Evolutionary conservation across 64 coral and sea anemone species (phyloP).

Genomic region (Cladopsammia gracilis): DNA sequence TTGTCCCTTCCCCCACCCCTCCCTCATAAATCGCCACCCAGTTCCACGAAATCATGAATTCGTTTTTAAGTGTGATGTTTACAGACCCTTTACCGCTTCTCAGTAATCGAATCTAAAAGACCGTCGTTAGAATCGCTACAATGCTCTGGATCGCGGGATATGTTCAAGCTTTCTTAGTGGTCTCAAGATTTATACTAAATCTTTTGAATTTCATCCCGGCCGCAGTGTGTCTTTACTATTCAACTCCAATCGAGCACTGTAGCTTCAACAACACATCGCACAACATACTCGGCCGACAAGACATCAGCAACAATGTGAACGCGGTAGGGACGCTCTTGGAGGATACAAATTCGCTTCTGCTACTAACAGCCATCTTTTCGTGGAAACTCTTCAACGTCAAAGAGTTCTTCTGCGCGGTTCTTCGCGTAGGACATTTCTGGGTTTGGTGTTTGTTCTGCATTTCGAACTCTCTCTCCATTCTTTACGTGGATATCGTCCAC

Average conservation of each 20-base stretch:
- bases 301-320: constrained; percentile 32
- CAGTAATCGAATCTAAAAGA: too few relatives aligned
- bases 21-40: neutral
- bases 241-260: constrained; percentile 73
- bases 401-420: constrained; percentile 60
- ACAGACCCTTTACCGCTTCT: too few relatives aligned
- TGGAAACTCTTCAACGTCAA: constrained; percentile 71
- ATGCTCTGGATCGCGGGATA: constrained; percentile 31
- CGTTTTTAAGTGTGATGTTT: neutral
- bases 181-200: constrained; percentile 64
- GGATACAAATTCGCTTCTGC: constrained; percentile 49
- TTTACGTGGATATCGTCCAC: constrained; percentile 72
- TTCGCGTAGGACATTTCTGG: constrained; percentile 86
- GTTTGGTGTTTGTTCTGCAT: constrained; percentile 77
- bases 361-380: constrained; percentile 50
- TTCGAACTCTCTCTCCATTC: constrained; percentile 29
- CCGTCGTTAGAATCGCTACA: neutral
- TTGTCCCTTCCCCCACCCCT: neutral
- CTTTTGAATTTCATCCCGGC: constrained; percentile 63
- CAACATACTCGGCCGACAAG: constrained; percentile 25
- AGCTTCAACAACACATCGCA: constrained; percentile 25
- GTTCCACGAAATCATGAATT: neutral
- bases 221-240: constrained; percentile 68
- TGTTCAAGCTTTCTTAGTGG: constrained; percentile 57
- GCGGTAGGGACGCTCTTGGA: constrained; percentile 55